These are phyloP conservation scores for Drosophila macrospina DNA, from an alignment of 2,888 invertebrate species.

Conservation along the genomic window DNA sequence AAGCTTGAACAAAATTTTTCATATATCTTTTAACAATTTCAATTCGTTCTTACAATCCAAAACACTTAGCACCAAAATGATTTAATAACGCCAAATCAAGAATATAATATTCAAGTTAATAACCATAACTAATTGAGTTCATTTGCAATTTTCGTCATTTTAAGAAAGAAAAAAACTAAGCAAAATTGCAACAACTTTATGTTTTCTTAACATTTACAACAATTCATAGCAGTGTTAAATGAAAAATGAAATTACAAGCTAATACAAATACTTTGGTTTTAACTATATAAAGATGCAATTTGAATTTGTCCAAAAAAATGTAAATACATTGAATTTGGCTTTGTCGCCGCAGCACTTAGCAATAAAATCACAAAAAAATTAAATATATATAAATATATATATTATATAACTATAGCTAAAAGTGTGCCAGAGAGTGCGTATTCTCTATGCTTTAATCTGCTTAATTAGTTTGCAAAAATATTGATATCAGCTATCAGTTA, in stretches of 20 bases:
- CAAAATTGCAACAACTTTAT: slow-evolving; percentile 69
- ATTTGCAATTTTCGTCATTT: slow-evolving; percentile 46
- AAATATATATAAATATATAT: slow-evolving; percentile 42
- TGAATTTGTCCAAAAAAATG: slow-evolving; percentile 47
- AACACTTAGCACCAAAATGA: slow-evolving; percentile 67
- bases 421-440: slow-evolving; percentile 33
- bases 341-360: slow-evolving; percentile 58
- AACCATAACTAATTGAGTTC: slow-evolving; percentile 25
- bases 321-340: slow-evolving; percentile 49
- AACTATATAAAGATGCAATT: slow-evolving; percentile 41
- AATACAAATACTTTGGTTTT: slow-evolving; percentile 77
- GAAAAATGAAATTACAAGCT: slow-evolving; percentile 30
- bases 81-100: slow-evolving; percentile 57
- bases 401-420: slow-evolving; percentile 28
- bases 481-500: slow-evolving; percentile 43
- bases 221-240: slow-evolving; percentile 35
- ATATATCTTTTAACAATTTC: slow-evolving; percentile 25
- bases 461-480: slow-evolving; percentile 53
- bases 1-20: slow-evolving; percentile 56
- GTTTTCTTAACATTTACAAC: slow-evolving; percentile 31
- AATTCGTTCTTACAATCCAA: slow-evolving; percentile 28
- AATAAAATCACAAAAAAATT: slow-evolving; percentile 77
- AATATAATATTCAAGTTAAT: slow-evolving; percentile 11
- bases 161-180: slow-evolving; percentile 50
- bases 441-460: not conserved